Evolutionary conservation across 2,888 invertebrate species (phyloP).

Genomic region (Mallateleia sp.): DNA sequence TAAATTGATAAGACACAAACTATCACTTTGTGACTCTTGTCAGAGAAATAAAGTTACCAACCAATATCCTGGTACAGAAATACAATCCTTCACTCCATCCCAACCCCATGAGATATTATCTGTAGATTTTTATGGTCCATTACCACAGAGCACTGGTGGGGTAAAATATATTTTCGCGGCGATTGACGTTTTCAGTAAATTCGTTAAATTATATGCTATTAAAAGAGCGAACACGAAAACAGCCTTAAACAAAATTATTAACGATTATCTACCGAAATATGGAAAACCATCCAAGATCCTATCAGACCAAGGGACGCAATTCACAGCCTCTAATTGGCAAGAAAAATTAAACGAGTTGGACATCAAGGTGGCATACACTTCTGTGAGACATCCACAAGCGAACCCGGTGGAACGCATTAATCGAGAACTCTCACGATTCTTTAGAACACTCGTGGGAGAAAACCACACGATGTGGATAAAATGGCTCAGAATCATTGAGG

Average conservation of each 20-base stretch:
- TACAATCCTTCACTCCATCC: too few relatives aligned
- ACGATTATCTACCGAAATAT: neutral
- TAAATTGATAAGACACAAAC: neutral
- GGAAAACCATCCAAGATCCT: neutral
- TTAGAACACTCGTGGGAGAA: neutral
- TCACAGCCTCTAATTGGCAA: neutral
- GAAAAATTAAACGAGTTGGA: neutral
- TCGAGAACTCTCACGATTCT: slow-evolving; percentile 5
- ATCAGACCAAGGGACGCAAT: neutral
- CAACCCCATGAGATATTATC: too few relatives aligned
- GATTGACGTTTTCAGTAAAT: neutral
- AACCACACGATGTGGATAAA: slow-evolving; percentile 15
- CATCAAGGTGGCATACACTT: slow-evolving; percentile 4
- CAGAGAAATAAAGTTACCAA: too few relatives aligned
- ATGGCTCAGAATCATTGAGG: neutral
- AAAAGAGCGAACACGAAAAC: neutral
- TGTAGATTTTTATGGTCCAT: too few relatives aligned
- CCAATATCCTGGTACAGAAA: too few relatives aligned
- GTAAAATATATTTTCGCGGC: neutral
- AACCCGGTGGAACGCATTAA: slow-evolving; percentile 16
- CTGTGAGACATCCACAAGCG: neutral
- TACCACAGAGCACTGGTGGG: neutral
- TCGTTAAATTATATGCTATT: neutral
- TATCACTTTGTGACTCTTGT: too few relatives aligned
- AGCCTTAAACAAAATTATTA: neutral